Percentiles rank a stretch among this genome's conserved stretches.
Conservation (phyloP, 2,113 vertebrate species). For the Kobus ellipsiprymnus region DNA sequence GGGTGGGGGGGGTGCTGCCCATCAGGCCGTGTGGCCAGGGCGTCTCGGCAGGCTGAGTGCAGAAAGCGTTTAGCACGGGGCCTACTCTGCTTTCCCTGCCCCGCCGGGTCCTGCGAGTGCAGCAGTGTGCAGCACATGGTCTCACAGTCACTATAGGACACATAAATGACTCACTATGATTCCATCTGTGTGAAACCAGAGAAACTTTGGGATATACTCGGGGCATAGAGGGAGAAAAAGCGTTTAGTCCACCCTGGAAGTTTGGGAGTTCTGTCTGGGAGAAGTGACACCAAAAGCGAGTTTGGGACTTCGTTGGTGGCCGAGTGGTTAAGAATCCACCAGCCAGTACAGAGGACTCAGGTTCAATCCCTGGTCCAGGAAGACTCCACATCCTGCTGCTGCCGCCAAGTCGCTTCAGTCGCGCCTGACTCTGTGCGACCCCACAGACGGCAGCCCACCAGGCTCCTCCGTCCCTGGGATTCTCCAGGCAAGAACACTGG, state of each 20-base stretch:
- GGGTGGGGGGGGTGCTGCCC: neutral
- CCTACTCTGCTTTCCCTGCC: neutral
- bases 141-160: no score
- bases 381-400: neutral
- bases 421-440: rapidly evolving
- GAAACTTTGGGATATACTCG: neutral
- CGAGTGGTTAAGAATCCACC: neutral
- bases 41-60: neutral
- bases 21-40: neutral
- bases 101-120: neutral
- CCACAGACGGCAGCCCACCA: neutral
- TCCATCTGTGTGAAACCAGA: neutral
- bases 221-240: neutral
- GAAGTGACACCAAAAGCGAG: neutral
- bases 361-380: neutral
- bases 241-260: neutral
- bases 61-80: neutral
- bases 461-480: neutral
- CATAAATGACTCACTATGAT: neutral
- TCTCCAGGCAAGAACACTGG: neutral
- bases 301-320: rapidly evolving
- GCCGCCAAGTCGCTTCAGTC: neutral
- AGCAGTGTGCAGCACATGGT: rapidly evolving
- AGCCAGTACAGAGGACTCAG: neutral
- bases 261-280: neutral